Conservation (phyloP, 2,113 vertebrate genomes). For the Hippocampus abdominalis region DNA sequence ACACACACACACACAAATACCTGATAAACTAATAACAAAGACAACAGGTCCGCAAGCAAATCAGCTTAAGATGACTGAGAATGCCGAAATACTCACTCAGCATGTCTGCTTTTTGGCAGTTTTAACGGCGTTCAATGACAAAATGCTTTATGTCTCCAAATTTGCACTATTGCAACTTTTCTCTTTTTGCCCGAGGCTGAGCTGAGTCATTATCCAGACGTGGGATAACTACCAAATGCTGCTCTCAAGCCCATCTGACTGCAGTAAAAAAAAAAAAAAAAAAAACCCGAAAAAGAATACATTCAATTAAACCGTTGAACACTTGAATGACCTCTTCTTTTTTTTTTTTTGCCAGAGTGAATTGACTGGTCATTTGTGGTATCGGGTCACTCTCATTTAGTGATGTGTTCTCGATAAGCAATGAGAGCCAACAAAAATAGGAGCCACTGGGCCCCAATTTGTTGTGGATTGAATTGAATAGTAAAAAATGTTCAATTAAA, state of each 20-base stretch:
- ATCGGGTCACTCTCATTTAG: neutral
- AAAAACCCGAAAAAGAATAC: neutral
- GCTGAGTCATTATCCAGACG: slow-evolving; percentile 1
- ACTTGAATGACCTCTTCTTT: neutral
- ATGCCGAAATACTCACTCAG: neutral
- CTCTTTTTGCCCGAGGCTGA: neutral
- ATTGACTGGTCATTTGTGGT: neutral
- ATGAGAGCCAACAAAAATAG: neutral
- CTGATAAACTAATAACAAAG: neutral
- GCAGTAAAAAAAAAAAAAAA: neutral
- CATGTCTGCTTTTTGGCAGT: neutral
- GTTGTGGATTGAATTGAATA: neutral
- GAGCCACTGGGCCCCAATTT: neutral
- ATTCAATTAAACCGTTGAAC: neutral
- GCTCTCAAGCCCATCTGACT: neutral
- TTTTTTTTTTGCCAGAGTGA: neutral
- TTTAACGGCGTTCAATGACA: neutral
- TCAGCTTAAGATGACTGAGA: neutral
- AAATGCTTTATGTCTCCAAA: slow-evolving; percentile 1
- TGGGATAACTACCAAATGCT: neutral
- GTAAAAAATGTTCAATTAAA: neutral
- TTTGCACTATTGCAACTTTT: neutral
- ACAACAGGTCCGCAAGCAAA: neutral
- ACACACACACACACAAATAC: neutral
- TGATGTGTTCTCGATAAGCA: neutral